These are phyloP conservation scores for Spicauda simplicius DNA, from an alignment of 2,888 invertebrate genomes.

Conservation along the genomic window DNA sequence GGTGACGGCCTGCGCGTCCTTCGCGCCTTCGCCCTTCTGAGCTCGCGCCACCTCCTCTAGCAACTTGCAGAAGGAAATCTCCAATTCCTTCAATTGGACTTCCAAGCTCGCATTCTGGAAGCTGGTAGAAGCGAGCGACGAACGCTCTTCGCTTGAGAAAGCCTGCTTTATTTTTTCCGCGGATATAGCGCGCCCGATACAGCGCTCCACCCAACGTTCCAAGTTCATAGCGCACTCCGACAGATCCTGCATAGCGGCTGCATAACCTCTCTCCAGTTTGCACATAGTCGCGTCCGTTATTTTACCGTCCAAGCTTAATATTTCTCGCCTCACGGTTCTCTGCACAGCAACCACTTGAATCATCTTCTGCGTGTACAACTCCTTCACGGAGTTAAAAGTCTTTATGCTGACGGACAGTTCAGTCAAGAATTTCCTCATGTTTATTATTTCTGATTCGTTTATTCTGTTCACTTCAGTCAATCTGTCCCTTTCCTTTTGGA, in stretches of 20 bases:
- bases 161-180: constrained; percentile 74
- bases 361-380: constrained; percentile 70
- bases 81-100: constrained; percentile 71
- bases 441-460: constrained; percentile 73
- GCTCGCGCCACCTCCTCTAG: constrained; percentile 65
- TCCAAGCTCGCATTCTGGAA: constrained; percentile 71
- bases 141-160: constrained; percentile 62
- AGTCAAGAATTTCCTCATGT: constrained; percentile 70
- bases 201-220: constrained; percentile 73
- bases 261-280: constrained; percentile 69
- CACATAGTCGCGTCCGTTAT: constrained; percentile 62
- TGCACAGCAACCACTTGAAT: constrained; percentile 68
- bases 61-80: constrained; percentile 71
- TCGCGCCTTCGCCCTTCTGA: constrained; percentile 58
- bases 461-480: constrained; percentile 70
- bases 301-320: constrained; percentile 64
- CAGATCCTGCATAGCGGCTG: constrained; percentile 72
- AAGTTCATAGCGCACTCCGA: constrained; percentile 69
- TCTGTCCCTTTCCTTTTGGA: constrained; percentile 74
- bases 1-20: constrained; percentile 60
- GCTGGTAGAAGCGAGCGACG: constrained; percentile 55
- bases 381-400: constrained; percentile 69
- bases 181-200: constrained; percentile 62
- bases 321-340: constrained; percentile 71
- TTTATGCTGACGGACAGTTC: constrained; percentile 72